Conservation (phyloP, 2,888 invertebrate genomes). For the Meloe dianella region DNA sequence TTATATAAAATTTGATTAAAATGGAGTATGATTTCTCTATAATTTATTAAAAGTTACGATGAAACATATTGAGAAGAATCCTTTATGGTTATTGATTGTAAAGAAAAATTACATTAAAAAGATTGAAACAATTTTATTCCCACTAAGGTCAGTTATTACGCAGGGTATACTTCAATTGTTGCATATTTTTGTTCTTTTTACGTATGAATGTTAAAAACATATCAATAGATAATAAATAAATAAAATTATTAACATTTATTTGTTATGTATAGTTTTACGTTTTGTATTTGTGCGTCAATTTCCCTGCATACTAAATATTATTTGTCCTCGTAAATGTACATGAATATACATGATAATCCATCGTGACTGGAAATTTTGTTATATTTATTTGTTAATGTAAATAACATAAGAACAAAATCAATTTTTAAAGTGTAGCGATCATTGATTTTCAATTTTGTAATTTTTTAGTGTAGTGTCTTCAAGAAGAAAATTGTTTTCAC, state of each 20-base stretch:
- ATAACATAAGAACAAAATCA: neutral
- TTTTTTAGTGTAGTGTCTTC: no score
- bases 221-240: neutral
- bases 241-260: conserved; percentile 10
- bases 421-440: no score
- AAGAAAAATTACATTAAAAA: no score
- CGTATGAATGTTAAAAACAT: neutral
- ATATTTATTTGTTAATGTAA: conserved; percentile 16
- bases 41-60: no score
- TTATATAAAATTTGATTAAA: no score
- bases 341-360: conserved; percentile 29
- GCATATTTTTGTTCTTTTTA: neutral
- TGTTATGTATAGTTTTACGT: conserved; percentile 10
- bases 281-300: conserved; percentile 31
- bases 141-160: neutral
- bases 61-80: no score
- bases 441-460: no score
- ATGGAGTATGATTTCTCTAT: no score
- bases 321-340: conserved; percentile 26
- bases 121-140: no score
- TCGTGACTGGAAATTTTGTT: conserved; percentile 31
- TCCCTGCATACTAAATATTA: conserved; percentile 32
- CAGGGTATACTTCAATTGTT: neutral
- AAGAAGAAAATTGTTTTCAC: no score
- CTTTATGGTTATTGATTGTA: no score